These are phyloP conservation scores for Micropterix aruncella DNA, from an alignment of 2,888 invertebrate species.

Conservation along the genomic window DNA sequence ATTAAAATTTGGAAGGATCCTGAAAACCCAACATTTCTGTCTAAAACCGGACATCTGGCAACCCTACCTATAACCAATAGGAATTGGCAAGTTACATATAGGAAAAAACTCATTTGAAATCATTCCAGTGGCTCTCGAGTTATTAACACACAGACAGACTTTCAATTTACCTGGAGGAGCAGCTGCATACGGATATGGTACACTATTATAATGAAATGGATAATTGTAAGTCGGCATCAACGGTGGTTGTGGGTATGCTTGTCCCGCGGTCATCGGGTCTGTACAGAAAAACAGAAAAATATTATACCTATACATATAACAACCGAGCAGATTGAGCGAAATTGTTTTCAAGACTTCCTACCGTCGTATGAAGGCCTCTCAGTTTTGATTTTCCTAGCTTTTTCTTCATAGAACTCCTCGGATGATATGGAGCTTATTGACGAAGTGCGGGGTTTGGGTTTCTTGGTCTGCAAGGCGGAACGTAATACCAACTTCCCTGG, in stretches of 20 bases:
- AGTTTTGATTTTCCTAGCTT: conserved; percentile 2
- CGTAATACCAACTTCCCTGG: conserved; percentile 34
- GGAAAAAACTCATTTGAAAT: too few species aligned
- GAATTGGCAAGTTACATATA: too few species aligned
- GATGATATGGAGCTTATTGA: conserved; percentile 28
- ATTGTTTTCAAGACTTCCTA: conserved; percentile 1
- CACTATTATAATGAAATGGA: neutral
- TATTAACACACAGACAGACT: too few species aligned
- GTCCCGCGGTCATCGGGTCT: neutral
- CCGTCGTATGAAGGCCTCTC: conserved; percentile 1
- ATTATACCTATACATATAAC: neutral
- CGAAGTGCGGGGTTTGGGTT: conserved; percentile 21
- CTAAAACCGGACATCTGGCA: too few species aligned
- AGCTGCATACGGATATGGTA: neutral
- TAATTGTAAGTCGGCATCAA: neutral
- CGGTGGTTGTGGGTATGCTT: neutral
- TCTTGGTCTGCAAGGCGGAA: conserved; percentile 29
- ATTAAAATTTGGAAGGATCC: too few species aligned
- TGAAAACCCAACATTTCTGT: too few species aligned
- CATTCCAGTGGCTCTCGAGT: too few species aligned
- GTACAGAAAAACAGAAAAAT: neutral
- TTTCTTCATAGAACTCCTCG: conserved; percentile 14
- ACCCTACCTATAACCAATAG: too few species aligned
- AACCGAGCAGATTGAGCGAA: conserved; percentile 7
- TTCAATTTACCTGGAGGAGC: neutral